phyloP scores from a whole-genome alignment of 1,140 invertebrate species.

The Plectrocnemia conspersa region DNA sequence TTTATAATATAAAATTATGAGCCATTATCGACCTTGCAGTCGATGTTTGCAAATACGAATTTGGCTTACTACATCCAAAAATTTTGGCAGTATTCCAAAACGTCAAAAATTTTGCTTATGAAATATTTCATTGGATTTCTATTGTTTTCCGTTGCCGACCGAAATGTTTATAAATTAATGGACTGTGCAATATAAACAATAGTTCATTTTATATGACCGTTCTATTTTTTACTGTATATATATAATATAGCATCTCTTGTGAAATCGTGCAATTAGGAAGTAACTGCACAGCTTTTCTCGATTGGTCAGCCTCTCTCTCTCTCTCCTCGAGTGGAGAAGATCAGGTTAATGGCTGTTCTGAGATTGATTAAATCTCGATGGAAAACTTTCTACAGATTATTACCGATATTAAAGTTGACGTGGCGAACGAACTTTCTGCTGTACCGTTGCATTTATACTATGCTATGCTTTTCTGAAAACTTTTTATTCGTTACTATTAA shows the following conservation, averaged over 20 bases:
- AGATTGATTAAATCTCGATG: conserved; percentile 29
- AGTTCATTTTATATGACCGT: background rate
- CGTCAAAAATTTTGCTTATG: background rate
- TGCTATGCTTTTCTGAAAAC: too few species aligned
- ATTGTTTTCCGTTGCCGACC: background rate
- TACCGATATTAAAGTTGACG: conserved; percentile 9
- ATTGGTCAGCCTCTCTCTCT: too few species aligned
- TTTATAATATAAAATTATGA: too few species aligned
- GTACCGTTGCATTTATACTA: too few species aligned
- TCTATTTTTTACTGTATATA: conserved; percentile 10
- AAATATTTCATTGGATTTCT: background rate
- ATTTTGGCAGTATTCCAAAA: background rate
- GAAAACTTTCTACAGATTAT: conserved; percentile 17
- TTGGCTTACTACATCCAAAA: too few species aligned
- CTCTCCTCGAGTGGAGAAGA: conserved; percentile 6
- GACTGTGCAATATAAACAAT: background rate
- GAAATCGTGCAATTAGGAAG: conserved; percentile 23
- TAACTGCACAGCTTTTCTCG: background rate
- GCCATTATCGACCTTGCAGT: too few species aligned
- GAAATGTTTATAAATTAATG: background rate
- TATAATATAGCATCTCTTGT: background rate
- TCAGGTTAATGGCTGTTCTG: conserved; percentile 18
- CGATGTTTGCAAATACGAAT: too few species aligned
- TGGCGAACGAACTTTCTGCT: conserved; percentile 8
- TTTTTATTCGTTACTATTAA: too few species aligned